These are phyloP conservation scores for Pangasius sanitwongsei DNA, from an alignment of 2,797 vertebrate genomes.

Conservation along the genomic window DNA sequence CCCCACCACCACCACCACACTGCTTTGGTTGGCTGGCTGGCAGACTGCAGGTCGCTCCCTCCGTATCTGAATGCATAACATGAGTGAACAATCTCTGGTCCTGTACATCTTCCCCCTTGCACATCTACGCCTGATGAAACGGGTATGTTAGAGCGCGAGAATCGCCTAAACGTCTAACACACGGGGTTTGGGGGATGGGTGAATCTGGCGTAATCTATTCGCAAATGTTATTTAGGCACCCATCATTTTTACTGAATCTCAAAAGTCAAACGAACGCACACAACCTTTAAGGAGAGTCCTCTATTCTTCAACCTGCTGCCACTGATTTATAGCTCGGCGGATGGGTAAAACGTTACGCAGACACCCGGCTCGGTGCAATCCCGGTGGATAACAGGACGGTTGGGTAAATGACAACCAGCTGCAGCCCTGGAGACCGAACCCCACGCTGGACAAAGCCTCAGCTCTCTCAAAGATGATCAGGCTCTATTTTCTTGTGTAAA, in stretches of 20 bases:
- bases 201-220: background rate
- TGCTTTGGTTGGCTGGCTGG: conserved; percentile 12
- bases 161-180: background rate
- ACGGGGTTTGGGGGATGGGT: background rate
- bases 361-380: background rate
- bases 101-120: background rate
- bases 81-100: conserved; percentile 7
- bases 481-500: background rate
- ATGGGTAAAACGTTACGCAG: background rate
- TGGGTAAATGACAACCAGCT: background rate
- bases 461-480: background rate
- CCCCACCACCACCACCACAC: background rate
- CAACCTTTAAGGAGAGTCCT: background rate
- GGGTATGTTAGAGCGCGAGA: background rate
- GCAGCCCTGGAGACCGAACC: background rate
- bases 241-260: background rate
- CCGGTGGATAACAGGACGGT: background rate
- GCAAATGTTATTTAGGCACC: background rate
- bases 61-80: background rate
- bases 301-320: background rate
- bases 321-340: conserved; percentile 14
- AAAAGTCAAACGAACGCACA: background rate
- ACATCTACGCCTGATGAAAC: background rate
- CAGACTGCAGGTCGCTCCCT: background rate
- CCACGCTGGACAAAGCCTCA: background rate